Percentiles rank a stretch among this genome's conserved stretches.
Evolutionary conservation across 1,140 invertebrate genomes (phyloP).

Genomic region (Eufriesea mexicana): DNA sequence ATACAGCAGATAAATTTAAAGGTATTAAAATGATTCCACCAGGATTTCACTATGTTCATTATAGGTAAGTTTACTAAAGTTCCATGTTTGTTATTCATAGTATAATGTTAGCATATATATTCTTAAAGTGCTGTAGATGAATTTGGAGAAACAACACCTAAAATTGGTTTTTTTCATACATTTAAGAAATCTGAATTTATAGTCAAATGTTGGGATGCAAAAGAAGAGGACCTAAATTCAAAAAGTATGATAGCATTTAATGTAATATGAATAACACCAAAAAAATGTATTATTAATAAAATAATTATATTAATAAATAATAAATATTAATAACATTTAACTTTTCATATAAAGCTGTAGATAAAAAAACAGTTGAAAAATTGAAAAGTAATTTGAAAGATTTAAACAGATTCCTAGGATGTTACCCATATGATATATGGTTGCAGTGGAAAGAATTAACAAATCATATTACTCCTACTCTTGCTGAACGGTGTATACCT

Average conservation of each 20-base stretch:
- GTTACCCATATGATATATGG: conserved; percentile 95
- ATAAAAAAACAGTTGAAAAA: conserved; percentile 84
- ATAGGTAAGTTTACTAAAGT: conserved; percentile 83
- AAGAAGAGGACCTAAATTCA: conserved; percentile 86
- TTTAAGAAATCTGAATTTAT: conserved; percentile 93
- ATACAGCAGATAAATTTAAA: conserved; percentile 94
- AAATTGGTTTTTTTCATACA: conserved; percentile 95
- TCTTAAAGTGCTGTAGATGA: conserved; percentile 83
- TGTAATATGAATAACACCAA: not conserved
- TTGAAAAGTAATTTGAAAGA: conserved; percentile 89
- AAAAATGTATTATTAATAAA: too few species aligned
- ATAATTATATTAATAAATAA: not conserved
- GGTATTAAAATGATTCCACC: conserved; percentile 99
- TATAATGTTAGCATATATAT: conserved; percentile 33
- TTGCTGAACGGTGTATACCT: conserved; percentile 76
- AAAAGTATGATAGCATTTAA: conserved; percentile 66
- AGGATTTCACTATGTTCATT: conserved; percentile 97
- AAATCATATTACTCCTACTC: conserved; percentile 67
- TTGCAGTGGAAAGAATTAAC: conserved; percentile 93
- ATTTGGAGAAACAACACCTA: conserved; percentile 84
- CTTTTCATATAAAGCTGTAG: conserved; percentile 78
- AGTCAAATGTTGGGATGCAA: conserved; percentile 92
- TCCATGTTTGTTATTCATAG: not conserved
- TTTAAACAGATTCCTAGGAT: conserved; percentile 92
- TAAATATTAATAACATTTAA: conserved; percentile 11